Evolutionary conservation across 2,888 invertebrate genomes (phyloP).

Genomic region (Drosophila neonasuta): DNA sequence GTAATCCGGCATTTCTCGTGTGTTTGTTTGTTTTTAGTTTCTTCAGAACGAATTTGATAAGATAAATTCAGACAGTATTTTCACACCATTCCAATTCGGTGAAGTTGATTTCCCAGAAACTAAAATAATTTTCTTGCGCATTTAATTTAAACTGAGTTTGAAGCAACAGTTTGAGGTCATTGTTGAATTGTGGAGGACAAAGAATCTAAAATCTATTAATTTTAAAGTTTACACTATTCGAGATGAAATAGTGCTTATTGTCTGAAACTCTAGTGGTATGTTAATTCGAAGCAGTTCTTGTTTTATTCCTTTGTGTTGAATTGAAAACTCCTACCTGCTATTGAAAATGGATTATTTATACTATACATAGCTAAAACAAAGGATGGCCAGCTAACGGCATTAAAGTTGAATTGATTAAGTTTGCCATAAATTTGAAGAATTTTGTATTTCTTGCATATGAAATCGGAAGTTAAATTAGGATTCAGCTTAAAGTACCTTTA

Average conservation of each 20-base stretch:
- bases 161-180: not conserved
- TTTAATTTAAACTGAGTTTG: not conserved
- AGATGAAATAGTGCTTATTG: no score
- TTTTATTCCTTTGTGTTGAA: not conserved
- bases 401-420: no score
- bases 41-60: not conserved
- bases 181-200: not conserved
- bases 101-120: not conserved
- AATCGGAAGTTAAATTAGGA: no score
- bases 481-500: no score
- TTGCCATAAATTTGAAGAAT: no score
- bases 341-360: no score
- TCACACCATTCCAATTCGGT: conserved; percentile 1
- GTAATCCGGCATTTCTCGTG: conserved; percentile 1
- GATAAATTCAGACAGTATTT: conserved; percentile 1
- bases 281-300: not conserved
- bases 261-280: not conserved
- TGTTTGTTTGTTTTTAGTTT: not conserved
- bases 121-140: not conserved
- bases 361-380: no score
- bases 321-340: no score
- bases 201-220: not conserved
- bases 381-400: no score
- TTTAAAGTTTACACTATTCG: no score
- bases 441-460: no score